Conservation (phyloP, 2,797 vertebrate species). For the Streptopelia turtur region DNA sequence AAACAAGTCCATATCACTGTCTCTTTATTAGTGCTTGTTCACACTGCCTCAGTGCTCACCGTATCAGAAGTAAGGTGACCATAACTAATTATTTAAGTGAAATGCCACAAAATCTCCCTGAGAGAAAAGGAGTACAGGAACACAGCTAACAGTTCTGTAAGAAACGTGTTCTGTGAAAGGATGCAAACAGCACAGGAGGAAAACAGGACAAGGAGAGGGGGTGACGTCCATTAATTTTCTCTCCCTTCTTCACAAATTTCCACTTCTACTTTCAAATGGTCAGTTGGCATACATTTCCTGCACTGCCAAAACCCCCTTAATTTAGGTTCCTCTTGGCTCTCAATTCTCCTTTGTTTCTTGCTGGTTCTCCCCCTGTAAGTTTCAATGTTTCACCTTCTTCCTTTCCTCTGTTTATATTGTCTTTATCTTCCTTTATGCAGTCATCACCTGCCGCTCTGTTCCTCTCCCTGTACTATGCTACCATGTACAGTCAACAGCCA, state of each 20-base stretch:
- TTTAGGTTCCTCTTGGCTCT: neutral
- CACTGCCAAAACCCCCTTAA: neutral
- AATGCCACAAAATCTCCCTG: neutral
- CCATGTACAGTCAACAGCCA: neutral
- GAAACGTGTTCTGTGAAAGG: neutral
- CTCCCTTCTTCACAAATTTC: neutral
- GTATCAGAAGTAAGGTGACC: neutral
- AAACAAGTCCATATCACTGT: neutral
- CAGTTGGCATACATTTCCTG: neutral
- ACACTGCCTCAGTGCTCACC: neutral
- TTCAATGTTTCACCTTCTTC: neutral
- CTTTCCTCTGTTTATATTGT: neutral
- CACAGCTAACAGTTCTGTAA: neutral
- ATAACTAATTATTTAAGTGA: neutral
- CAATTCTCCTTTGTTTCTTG: neutral
- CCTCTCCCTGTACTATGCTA: neutral
- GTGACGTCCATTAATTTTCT: neutral
- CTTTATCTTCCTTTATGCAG: neutral
- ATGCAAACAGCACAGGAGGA: neutral
- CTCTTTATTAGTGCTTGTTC: neutral
- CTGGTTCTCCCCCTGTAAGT: neutral
- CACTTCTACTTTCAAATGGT: neutral
- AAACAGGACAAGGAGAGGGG: fast-evolving
- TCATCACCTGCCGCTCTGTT: neutral
- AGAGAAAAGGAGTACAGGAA: neutral